phyloP scores from a whole-genome alignment of 2,113 vertebrate species.

The Vombatus ursinus region DNA sequence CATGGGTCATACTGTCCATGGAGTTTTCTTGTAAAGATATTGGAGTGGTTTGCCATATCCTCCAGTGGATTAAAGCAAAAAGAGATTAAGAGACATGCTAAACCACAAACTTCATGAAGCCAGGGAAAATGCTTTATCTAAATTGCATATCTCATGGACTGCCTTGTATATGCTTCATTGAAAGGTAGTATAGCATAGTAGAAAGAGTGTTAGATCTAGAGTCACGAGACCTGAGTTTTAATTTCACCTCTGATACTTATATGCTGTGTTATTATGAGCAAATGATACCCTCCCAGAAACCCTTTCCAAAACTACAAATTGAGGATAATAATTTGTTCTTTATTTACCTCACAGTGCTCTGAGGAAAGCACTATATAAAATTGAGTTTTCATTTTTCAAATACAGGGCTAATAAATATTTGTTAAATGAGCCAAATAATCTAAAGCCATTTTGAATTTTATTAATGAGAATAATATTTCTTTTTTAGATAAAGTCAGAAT shows the following conservation, averaged over 20 bases:
- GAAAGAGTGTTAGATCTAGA: neutral
- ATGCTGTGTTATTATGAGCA: neutral
- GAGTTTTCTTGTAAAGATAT: too few relatives aligned
- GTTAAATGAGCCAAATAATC: neutral
- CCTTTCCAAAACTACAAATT: neutral
- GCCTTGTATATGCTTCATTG: too few relatives aligned
- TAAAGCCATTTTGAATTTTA: neutral
- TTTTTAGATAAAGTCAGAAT: neutral
- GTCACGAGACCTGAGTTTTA: too few relatives aligned
- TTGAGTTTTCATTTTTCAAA: neutral
- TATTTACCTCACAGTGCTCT: neutral
- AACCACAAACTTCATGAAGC: too few relatives aligned
- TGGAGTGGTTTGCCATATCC: too few relatives aligned
- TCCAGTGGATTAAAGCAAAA: too few relatives aligned
- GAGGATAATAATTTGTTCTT: too few relatives aligned
- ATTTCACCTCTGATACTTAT: too few relatives aligned
- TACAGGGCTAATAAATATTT: neutral
- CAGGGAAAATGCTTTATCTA: too few relatives aligned
- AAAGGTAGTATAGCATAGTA: neutral
- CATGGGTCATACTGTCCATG: too few relatives aligned
- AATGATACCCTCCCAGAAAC: neutral
- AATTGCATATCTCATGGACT: too few relatives aligned
- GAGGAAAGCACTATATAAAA: neutral
- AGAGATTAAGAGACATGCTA: too few relatives aligned
- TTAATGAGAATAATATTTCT: neutral